Conservation (phyloP, 2,888 invertebrate genomes). For the Lithophane socia region DNA sequence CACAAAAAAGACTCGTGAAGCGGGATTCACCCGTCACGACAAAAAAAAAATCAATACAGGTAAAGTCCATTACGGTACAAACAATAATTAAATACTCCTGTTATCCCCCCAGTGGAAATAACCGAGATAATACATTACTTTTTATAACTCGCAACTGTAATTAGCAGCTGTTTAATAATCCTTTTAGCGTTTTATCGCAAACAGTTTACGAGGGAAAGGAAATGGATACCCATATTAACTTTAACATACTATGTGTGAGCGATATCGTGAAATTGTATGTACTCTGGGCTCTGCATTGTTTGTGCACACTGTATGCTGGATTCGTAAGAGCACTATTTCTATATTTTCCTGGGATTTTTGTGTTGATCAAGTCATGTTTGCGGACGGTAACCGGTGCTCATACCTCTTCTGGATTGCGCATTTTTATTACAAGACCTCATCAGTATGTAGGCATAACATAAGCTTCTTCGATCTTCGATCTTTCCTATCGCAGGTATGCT, state of each 20-base stretch:
- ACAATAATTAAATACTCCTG: constrained; percentile 52
- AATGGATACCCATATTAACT: constrained; percentile 63
- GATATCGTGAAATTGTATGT: constrained; percentile 40
- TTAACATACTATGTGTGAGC: constrained; percentile 41
- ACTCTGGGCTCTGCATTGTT: constrained; percentile 17
- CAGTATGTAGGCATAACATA: background rate
- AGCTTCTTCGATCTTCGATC: too few species aligned
- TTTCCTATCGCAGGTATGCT: too few species aligned
- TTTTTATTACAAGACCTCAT: background rate
- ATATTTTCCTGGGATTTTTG: constrained; percentile 18
- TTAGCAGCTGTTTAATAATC: constrained; percentile 67
- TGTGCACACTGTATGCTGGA: constrained; percentile 14
- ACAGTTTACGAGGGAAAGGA: constrained; percentile 60
- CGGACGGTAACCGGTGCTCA: background rate
- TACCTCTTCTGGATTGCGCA: background rate
- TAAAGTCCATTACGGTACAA: constrained; percentile 51
- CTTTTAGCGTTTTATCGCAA: constrained; percentile 67
- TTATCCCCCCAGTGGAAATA: constrained; percentile 26
- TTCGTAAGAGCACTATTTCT: constrained; percentile 1
- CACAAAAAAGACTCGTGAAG: background rate
- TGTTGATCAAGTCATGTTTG: constrained; percentile 33
- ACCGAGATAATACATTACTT: constrained; percentile 58
- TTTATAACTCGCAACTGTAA: constrained; percentile 56
- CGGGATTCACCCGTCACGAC: background rate
- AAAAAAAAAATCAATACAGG: constrained; percentile 51